Percentiles rank a stretch among this genome's conserved stretches.
Evolutionary conservation across 1,140 invertebrate species (phyloP).

Genomic region (Calephelis nemesis): DNA sequence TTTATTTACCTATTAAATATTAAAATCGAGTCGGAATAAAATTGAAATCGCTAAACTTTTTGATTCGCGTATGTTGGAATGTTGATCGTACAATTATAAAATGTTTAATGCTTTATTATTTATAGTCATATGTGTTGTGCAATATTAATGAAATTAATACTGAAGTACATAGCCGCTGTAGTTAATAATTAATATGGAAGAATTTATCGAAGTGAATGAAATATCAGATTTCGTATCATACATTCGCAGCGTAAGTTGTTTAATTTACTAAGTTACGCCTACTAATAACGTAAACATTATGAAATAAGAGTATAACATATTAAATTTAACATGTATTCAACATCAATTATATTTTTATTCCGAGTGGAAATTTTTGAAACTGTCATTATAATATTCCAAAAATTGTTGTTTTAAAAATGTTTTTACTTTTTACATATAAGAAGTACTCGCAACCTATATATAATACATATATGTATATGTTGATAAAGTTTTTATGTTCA

Average conservation of each 20-base stretch:
- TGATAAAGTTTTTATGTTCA: no score
- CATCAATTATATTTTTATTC: no score
- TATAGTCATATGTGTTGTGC: background rate
- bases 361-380: no score
- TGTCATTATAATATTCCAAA: no score
- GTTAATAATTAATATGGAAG: conserved; percentile 55
- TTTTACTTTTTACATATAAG: no score
- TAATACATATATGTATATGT: no score
- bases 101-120: background rate
- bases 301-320: background rate
- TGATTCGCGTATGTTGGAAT: background rate
- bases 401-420: no score
- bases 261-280: conserved; percentile 5
- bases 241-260: conserved; percentile 81
- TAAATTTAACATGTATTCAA: no score
- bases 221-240: conserved; percentile 81
- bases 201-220: conserved; percentile 81
- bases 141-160: conserved; percentile 9
- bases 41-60: background rate
- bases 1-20: no score
- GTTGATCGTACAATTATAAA: background rate
- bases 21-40: no score
- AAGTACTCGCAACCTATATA: no score
- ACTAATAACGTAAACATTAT: background rate
- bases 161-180: no score